phyloP scores from a whole-genome alignment of 2,888 invertebrate species.

The Lagria hirta region DNA sequence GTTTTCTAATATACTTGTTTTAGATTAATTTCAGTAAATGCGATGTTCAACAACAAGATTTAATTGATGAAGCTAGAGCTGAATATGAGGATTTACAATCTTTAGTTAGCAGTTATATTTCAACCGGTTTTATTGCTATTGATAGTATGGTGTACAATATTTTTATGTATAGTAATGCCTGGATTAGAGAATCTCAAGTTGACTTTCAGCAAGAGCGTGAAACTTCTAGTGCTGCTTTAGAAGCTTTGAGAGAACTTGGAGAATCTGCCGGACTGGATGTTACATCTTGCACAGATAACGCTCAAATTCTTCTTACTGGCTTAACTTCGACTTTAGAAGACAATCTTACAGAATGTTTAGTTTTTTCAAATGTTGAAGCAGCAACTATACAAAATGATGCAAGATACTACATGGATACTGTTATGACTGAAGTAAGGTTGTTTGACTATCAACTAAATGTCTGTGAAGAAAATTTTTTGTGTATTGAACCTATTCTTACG shows the following conservation, averaged over 20 bases:
- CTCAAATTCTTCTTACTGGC: too few relatives aligned
- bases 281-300: too few relatives aligned
- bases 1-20: too few relatives aligned
- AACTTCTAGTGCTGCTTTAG: neutral
- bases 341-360: too few relatives aligned
- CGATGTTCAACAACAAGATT: neutral
- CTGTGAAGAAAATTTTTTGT: neutral
- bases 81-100: neutral
- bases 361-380: neutral
- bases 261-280: too few relatives aligned
- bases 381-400: constrained; percentile 1
- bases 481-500: neutral
- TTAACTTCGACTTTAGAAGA: too few relatives aligned
- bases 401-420: constrained; percentile 1
- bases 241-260: too few relatives aligned
- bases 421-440: constrained; percentile 1
- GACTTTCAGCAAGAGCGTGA: constrained; percentile 1
- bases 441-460: constrained; percentile 1
- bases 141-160: neutral
- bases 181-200: neutral
- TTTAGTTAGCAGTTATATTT: neutral
- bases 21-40: too few relatives aligned
- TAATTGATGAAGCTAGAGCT: neutral
- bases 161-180: neutral
- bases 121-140: neutral